Conservation (phyloP, 2,113 vertebrate species). For the Spea bombifrons region DNA sequence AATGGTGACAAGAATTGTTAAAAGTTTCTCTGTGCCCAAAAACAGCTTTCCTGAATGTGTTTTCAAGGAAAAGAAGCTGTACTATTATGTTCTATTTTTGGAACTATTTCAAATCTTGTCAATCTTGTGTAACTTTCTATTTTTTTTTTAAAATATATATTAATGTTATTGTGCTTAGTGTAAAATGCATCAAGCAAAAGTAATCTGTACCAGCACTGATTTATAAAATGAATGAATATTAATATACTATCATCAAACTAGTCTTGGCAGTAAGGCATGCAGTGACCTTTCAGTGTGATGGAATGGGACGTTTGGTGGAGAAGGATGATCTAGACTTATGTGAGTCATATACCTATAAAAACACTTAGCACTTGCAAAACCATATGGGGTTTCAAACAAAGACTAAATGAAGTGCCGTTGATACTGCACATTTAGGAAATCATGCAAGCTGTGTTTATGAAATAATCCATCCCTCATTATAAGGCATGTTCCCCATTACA, state of each 20-base stretch:
- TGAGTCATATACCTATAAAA: slow-evolving; percentile 68
- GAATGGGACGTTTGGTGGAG: slow-evolving; percentile 62
- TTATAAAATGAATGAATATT: neutral
- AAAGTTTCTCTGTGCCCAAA: no score
- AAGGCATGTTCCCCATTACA: neutral
- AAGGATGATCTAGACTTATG: slow-evolving; percentile 70
- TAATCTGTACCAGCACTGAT: neutral
- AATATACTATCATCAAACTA: neutral
- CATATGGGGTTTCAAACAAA: slow-evolving; percentile 51
- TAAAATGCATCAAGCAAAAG: neutral
- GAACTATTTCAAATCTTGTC: no score
- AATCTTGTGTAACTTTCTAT: no score
- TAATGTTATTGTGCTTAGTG: no score
- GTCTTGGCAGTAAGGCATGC: slow-evolving; percentile 24
- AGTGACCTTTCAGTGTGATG: slow-evolving; percentile 61
- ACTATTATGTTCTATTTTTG: no score
- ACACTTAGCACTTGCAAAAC: slow-evolving; percentile 63
- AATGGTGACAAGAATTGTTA: no score
- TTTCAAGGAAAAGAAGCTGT: no score
- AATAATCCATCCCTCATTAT: slow-evolving; percentile 49
- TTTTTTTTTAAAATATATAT: no score
- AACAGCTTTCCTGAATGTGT: no score
- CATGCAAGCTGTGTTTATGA: slow-evolving; percentile 46
- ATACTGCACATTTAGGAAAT: slow-evolving; percentile 49
- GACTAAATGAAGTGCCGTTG: slow-evolving; percentile 60